A percentile compares a stretch with the other conserved stretches of the same genome.
These are phyloP conservation scores for Carollia perspicillata DNA, from an alignment of 2,113 vertebrate species.

Conservation along the genomic window DNA sequence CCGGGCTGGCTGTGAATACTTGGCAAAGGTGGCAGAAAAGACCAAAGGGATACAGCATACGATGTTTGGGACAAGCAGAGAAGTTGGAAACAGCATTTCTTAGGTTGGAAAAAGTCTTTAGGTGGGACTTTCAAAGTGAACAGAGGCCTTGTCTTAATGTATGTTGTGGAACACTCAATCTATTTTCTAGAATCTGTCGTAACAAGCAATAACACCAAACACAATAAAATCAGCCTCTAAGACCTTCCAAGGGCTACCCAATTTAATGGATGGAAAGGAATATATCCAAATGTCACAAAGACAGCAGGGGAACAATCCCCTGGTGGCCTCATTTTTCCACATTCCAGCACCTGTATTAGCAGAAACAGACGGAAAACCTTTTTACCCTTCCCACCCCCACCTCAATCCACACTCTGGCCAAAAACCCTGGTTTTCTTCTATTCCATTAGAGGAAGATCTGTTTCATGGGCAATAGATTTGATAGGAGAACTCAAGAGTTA, in stretches of 20 bases:
- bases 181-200: not conserved
- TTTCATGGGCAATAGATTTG: not conserved
- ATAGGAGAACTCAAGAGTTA: no score
- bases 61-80: not conserved
- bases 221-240: not conserved
- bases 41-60: fast-evolving
- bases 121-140: not conserved
- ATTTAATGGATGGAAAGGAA: not conserved
- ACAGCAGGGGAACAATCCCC: not conserved
- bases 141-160: not conserved
- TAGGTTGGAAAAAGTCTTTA: not conserved
- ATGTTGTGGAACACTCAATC: not conserved
- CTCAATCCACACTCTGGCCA: not conserved
- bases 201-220: not conserved
- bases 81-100: not conserved
- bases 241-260: not conserved
- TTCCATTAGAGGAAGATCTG: not conserved
- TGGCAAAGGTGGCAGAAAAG: not conserved
- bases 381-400: not conserved
- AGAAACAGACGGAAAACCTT: not conserved
- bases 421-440: not conserved
- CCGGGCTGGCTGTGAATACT: not conserved
- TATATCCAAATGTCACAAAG: not conserved
- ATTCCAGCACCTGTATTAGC: not conserved
- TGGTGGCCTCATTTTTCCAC: not conserved